phyloP scores from a whole-genome alignment of 2,113 vertebrate species.

The Vanacampus margaritifer region DNA sequence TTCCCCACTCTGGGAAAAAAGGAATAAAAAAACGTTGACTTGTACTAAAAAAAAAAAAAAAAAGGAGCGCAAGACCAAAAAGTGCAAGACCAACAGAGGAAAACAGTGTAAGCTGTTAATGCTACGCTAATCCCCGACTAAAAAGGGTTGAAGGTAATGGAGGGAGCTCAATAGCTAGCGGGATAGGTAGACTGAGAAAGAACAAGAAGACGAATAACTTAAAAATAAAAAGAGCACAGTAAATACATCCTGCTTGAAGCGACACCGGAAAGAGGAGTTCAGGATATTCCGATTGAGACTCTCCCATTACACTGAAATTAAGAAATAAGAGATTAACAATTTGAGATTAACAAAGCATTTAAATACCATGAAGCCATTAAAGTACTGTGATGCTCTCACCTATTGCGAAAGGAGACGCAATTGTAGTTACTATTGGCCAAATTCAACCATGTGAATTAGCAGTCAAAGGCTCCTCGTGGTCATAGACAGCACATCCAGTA shows the following conservation, averaged over 20 bases:
- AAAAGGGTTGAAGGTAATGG: slow-evolving; percentile 61
- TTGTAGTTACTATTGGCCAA: neutral
- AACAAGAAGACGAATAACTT: neutral
- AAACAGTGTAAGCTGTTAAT: slow-evolving; percentile 69
- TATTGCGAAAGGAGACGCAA: neutral
- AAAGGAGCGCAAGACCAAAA: neutral
- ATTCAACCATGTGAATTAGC: slow-evolving; percentile 1
- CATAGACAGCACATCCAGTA: neutral
- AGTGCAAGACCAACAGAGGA: slow-evolving; percentile 50
- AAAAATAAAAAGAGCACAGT: too few relatives aligned
- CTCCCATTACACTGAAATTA: too few relatives aligned
- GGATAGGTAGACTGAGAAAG: slow-evolving; percentile 36
- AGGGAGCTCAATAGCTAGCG: slow-evolving; percentile 54
- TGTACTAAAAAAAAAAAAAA: neutral
- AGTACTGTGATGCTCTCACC: too few relatives aligned
- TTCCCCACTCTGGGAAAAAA: neutral
- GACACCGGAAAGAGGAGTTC: too few relatives aligned
- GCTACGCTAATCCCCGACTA: slow-evolving; percentile 63
- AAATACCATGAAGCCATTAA: too few relatives aligned
- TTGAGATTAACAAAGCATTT: too few relatives aligned
- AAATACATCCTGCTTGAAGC: too few relatives aligned
- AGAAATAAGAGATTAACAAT: too few relatives aligned
- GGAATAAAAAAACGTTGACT: neutral
- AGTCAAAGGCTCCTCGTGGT: neutral
- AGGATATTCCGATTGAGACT: too few relatives aligned